phyloP scores from a whole-genome alignment of 1,140 invertebrate genomes.

The Megathymus violae region DNA sequence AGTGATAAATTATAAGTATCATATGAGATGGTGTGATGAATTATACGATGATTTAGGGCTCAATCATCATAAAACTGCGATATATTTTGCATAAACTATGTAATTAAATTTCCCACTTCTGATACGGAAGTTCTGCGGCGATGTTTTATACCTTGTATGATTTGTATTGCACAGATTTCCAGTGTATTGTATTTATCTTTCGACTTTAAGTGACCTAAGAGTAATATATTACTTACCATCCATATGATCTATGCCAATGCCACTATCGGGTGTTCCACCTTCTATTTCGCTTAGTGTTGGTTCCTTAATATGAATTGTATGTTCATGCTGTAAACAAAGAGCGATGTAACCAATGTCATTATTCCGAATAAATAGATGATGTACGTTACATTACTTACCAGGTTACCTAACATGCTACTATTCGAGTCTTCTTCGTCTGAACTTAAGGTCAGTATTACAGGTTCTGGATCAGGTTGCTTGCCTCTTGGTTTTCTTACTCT shows the following conservation, averaged over 20 bases:
- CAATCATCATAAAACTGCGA: too few species aligned
- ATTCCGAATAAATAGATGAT: too few species aligned
- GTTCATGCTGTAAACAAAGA: constrained; percentile 64
- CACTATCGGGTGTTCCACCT: constrained; percentile 65
- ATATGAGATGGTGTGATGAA: too few species aligned
- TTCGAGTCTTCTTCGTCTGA: constrained; percentile 86
- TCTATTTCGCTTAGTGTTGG: constrained; percentile 75
- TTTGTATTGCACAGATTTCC: neutral
- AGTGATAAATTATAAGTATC: too few species aligned
- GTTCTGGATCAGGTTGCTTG: constrained; percentile 84
- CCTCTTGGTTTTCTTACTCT: constrained; percentile 71
- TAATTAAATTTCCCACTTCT: too few species aligned
- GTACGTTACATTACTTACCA: constrained; percentile 1
- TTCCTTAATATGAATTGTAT: constrained; percentile 65
- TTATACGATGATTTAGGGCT: too few species aligned
- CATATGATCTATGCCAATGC: constrained; percentile 62
- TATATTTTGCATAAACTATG: too few species aligned
- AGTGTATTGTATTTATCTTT: too few species aligned
- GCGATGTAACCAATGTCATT: neutral
- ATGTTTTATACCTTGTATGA: too few species aligned
- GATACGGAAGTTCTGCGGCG: too few species aligned
- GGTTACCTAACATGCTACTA: constrained; percentile 71
- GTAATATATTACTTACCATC: constrained; percentile 59
- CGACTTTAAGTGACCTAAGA: too few species aligned
- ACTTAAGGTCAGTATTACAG: constrained; percentile 86